Conservation (phyloP, 2,113 vertebrate genomes). For the Lophochroa leadbeateri region DNA sequence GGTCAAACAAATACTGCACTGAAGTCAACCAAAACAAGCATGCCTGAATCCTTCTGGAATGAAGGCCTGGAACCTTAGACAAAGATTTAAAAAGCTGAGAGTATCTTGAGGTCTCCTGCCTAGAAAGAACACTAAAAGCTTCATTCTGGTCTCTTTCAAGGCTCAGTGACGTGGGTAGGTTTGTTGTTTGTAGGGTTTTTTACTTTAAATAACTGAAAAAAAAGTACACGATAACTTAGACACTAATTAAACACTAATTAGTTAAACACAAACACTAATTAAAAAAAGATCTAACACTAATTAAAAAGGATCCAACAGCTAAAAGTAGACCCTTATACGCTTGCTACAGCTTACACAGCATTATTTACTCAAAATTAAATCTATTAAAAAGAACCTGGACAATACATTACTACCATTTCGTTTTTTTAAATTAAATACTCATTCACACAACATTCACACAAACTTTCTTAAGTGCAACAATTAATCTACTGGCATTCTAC, state of each 20-base stretch:
- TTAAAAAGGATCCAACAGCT: neutral
- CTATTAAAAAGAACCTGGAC: neutral
- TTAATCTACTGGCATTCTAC: neutral
- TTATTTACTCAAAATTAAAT: neutral
- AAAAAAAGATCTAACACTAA: neutral
- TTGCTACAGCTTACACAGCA: neutral
- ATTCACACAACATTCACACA: neutral
- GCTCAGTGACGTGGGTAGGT: neutral
- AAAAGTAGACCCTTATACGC: neutral
- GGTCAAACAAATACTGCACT: neutral
- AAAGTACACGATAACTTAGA: neutral
- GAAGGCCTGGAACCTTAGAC: neutral
- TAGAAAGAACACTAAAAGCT: neutral
- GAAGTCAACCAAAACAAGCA: neutral
- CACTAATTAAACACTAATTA: neutral
- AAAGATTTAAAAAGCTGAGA: neutral
- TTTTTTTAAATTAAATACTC: neutral
- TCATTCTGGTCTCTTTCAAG: neutral
- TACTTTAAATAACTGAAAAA: neutral
- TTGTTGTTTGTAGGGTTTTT: neutral
- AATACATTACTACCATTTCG: neutral
- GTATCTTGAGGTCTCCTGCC: neutral
- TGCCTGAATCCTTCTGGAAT: neutral
- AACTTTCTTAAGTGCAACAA: neutral
- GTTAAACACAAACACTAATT: neutral